phyloP scores from a whole-genome alignment of 2,888 invertebrate species.

The Cyrtodaria siliqua region DNA sequence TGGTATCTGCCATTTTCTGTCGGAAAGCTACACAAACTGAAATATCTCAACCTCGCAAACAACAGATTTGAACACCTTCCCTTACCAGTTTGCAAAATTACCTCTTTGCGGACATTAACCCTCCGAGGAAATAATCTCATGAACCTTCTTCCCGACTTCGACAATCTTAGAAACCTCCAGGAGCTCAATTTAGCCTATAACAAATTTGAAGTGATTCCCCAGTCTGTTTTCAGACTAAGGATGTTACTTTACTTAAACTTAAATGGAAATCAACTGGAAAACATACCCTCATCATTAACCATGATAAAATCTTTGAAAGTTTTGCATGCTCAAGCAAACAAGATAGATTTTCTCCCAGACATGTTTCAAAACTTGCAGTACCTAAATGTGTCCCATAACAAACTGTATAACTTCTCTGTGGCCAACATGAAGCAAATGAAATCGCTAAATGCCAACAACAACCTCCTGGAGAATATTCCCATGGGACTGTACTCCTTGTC shows the following conservation, averaged over 20 bases:
- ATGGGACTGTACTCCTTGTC: conserved; percentile 77
- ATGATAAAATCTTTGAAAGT: conserved; percentile 72
- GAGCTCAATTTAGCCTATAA: conserved; percentile 82
- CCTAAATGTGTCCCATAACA: conserved; percentile 80
- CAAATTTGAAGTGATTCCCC: conserved; percentile 75
- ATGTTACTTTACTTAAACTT: conserved; percentile 76
- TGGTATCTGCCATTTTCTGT: conserved; percentile 83
- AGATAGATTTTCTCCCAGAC: conserved; percentile 73
- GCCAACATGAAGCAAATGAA: conserved; percentile 75
- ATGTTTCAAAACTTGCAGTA: conserved; percentile 73
- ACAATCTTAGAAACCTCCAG: conserved; percentile 73
- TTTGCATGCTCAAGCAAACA: conserved; percentile 79
- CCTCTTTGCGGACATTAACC: conserved; percentile 71
- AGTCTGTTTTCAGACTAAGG: conserved; percentile 72
- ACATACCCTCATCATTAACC: conserved; percentile 69
- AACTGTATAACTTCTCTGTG: conserved; percentile 80
- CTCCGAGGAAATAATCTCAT: conserved; percentile 77
- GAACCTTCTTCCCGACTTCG: conserved; percentile 80
- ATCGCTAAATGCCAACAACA: conserved; percentile 78
- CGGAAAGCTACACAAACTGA: conserved; percentile 73
- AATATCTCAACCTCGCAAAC: conserved; percentile 78
- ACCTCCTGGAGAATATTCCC: conserved; percentile 81
- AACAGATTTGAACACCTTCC: conserved; percentile 83
- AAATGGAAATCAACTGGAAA: conserved; percentile 73
- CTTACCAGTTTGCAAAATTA: conserved; percentile 76